Base-by-base conservation (phyloP, 2,113 vertebrate genomes). In the Rynchops niger region DNA sequence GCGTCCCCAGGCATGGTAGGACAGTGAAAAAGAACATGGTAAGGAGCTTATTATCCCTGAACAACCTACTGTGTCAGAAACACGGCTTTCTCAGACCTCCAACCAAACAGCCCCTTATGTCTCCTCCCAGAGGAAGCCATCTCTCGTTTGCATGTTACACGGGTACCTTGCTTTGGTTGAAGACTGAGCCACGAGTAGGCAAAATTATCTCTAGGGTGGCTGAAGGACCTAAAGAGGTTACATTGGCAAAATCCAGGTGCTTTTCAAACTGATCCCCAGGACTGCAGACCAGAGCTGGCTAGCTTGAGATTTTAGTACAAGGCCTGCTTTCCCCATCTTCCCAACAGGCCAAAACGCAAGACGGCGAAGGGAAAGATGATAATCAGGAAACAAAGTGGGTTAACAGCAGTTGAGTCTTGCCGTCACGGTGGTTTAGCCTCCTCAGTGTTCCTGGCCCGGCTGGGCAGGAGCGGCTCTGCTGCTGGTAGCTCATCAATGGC, bases 381-480 rank as follows among this genome's bases (percentile, higher is more conserved):
- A 29, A 82, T 23, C 43, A 69, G 78, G 56, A 90, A 47, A 19
- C 15, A 26, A 50, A 55, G 45, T 16, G 47, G 19, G 29, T 38
- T 50, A 71, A 15, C 4, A 58, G 42, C 0, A 3, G 42, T 9
- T 71, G 42, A 74, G 42, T 45, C 91, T 42, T 47, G 20, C 17
- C 18, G 5, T 30, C 21, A 2, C 2, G 15, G n/a, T 38, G 43
- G 38, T 53, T 95, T 32, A 38, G 38, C 17, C 59, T 78, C 55
- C 59, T 22, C 21, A 5, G 36, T 4, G 11, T 45, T 62, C 50
- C 50, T 11, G 2, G 23, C 32, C 77, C 0, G 0, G 29, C 80
- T 56, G 63, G 69, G 34, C 53, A 80, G 65, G 49, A 70, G 55
- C 32, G 85, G 55, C 52, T 82, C 18, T 76, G 79, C 43, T 90